Evolutionary conservation across 1,140 invertebrate species (phyloP), one percentile per base, ranked within the genome.

Genomic region (Mercenaria mercenaria): DNA sequence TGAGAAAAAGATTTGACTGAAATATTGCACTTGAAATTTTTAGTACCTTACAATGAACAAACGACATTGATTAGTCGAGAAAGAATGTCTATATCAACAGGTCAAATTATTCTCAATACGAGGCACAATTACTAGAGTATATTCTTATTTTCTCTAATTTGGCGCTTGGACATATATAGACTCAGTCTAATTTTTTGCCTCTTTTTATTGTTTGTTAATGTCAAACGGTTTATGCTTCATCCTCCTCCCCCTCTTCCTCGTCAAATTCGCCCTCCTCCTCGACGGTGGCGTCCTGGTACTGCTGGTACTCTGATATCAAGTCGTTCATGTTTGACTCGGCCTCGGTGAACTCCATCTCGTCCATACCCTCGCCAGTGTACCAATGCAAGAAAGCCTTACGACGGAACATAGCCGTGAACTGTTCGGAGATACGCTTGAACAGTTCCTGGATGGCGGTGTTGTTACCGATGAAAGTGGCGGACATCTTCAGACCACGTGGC

Each of bases 281-380:
- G 43, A 92, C 95, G 37, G 93, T 94, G 61, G 95, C 95, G 72
- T 96, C 98, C 92, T 98, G 98, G 96, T 99, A 99, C 95, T 99
- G 98, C 95, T 99, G 98, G 95, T 99, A 99, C 94, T 99, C 98
- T 89, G 98, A 98, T 96, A 99, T 98, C 94, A 98, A 95, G 93
- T 98, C 98, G 93, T 98, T 98, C 97, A 98, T 97, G 96, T 98
- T 98, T 56, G 97, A 97, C 94, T 97, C 97, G 32, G 97, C 97
- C 96, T 97, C 97, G 67, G 97, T 97, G 95, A 97, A 97, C 95
- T 97, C 97, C 97, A 97, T 97, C 95, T 99, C 98, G 93, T 98
- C 97, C 97, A 98, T 98, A 18, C 97, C 97, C 92, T 98, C 98
- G 10, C 97, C 97, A 97, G 97, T 98, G 95, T 98, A 98, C 97